Base-by-base conservation (phyloP, 2,113 vertebrate species). In the Aleadryas rufinucha region DNA sequence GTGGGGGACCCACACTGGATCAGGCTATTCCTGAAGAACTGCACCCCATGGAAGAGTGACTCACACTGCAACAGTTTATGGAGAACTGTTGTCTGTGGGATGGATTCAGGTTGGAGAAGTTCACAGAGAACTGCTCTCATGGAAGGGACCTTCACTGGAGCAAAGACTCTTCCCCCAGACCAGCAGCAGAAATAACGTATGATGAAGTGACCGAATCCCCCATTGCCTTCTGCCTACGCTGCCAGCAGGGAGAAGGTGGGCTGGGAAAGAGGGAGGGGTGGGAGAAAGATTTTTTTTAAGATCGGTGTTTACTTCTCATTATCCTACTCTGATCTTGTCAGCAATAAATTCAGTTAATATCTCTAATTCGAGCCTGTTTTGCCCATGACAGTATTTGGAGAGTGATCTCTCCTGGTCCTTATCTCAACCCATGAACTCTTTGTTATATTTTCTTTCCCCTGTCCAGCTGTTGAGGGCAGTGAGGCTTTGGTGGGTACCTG, bases 41-140 rank as follows among this genome's bases (percentile, higher is more conserved):
- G 41, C n/a, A 39, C 15, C 8, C 28, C 0, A 0, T 31, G 56
- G 20, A 28, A 49, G 12, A 56, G 10, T 30, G 42, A 30, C 19
- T 10, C 30, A 49, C 20, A 49, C 5, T 49, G 16, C 9, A 49
- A 60, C 23, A 3, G 4, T n/a, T 75, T 30, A 24, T 24, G 24
- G 19, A 75, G 10, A 56, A 5, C 20, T n/a, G 30, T 3, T 20
- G 12, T 28, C 19, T 75, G 24, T 65, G 60, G 13, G 12, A n/a
- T 16, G 13, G 28, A 28, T 56, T 85, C 19, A 24, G 12, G 16
- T 1, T 24, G 50, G 10, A 49, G 16, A 49, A 64, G 28, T 23
- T 56, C 23, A 56, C n/a, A 56, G 23, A 65, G 59, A 64, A 28
- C 19, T 41, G 15, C 15, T 47, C 7, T 28, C n/a, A 24, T 28